Percentiles rank a stretch among this genome's conserved stretches.
Conservation (phyloP, 2,888 invertebrate genomes). For the Drosophila conformis region DNA sequence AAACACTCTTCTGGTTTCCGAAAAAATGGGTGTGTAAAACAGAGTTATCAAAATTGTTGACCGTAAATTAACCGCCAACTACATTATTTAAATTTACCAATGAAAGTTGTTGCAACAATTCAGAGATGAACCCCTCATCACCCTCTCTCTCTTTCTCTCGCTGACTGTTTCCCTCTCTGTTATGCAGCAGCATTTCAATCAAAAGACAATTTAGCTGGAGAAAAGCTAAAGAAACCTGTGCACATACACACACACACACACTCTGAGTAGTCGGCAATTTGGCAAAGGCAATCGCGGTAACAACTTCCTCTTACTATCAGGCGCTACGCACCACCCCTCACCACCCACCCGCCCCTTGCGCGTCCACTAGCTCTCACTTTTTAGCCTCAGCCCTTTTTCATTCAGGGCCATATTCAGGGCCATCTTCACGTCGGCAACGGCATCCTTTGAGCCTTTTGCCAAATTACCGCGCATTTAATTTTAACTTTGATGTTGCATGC, state of each 20-base stretch:
- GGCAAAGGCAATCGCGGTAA: conserved; percentile 58
- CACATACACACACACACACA: conserved; percentile 33
- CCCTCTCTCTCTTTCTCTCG: not conserved
- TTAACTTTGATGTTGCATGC: conserved; percentile 84
- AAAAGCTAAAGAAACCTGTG: conserved; percentile 54
- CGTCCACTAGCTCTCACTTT: not conserved
- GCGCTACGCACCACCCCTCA: not conserved
- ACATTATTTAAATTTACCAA: conserved; percentile 67
- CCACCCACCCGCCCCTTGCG: conserved; percentile 1
- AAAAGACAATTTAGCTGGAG: conserved; percentile 72
- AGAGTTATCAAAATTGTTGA: conserved; percentile 64
- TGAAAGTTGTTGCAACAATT: conserved; percentile 49
- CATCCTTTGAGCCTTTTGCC: conserved; percentile 83
- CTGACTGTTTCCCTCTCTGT: not conserved
- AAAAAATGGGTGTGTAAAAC: conserved; percentile 40
- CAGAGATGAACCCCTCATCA: not conserved
- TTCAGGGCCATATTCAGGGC: conserved; percentile 44
- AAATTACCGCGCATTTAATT: conserved; percentile 84
- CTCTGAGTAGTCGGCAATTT: conserved; percentile 62
- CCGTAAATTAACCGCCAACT: conserved; percentile 54
- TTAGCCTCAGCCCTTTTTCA: conserved; percentile 11
- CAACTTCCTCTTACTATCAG: conserved; percentile 39
- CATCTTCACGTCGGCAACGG: conserved; percentile 72
- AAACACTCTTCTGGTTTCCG: not conserved
- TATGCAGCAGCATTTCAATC: conserved; percentile 67